Evolutionary conservation across 2,797 vertebrate species (phyloP), one percentile per base, ranked within the genome.

Genomic region (Gila robusta): DNA sequence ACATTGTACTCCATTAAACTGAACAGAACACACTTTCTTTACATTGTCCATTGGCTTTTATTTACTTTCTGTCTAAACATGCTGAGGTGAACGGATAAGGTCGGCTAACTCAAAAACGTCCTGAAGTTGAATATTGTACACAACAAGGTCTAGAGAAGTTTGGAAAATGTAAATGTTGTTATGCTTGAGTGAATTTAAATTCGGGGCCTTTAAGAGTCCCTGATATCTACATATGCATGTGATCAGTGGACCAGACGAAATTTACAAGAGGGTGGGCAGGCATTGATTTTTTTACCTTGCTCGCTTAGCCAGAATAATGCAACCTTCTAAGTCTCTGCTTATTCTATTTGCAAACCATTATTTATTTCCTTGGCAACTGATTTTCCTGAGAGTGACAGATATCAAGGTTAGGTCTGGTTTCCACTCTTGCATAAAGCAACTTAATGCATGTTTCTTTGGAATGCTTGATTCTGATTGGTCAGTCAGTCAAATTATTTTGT

Each of bases 161-260:
- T 77, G 71, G 21, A 32, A 44, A 52, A 77, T 39, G 44, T 28
- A 64, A 39, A 21, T 52, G 28, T 67, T 76, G 52, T 76, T 17
- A 67, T 76, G 82, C 72, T 39, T 84, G 72, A 54, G 47, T 37
- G 59, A 76, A 54, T 77, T 76, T 67, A 64, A 84, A 76, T 77
- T 28, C 5, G 6, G n/a, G 44, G 82, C 28, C 28, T 84, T 84
- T 67, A 77, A 54, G 32, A 28, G 82, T 77, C 72, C 41, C 35
- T 76, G 82, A 67, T 32, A 74, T 74, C 82, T 83, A 67, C 35
- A 70, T 67, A 84, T 77, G 59, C 32, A 49, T 39, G 72, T 10
- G 41, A 32, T 83, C 81, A 74, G 39, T 4, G 26, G 70, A 83
- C 70, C 81, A 6, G 54, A 64, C 3, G 10, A 49, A 62, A 74